Percentiles rank a stretch among this genome's conserved stretches.
Conservation (phyloP, 1,140 invertebrate species). For the Drosophila subpulchrella region DNA sequence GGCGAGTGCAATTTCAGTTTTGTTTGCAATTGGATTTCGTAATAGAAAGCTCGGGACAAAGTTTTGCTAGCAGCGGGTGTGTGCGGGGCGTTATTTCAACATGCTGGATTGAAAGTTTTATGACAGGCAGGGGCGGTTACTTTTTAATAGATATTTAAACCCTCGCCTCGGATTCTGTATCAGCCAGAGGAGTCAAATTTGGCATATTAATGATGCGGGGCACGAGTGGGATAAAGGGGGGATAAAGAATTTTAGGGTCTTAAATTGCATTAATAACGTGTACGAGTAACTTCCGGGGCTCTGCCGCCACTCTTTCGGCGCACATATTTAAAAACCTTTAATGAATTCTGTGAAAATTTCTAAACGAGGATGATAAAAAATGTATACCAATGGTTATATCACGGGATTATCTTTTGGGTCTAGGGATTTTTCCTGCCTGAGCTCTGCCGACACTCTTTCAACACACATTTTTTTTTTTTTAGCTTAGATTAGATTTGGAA, state of each 20-base stretch:
- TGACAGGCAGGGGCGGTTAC: constrained; percentile 37
- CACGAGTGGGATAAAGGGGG: neutral
- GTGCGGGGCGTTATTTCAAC: constrained; percentile 36
- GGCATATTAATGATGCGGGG: constrained; percentile 34
- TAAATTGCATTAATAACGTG: neutral
- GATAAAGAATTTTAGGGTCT: constrained; percentile 1
- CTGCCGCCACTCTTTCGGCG: too few species aligned
- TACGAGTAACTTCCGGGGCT: neutral
- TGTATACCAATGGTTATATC: too few species aligned
- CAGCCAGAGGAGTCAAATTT: constrained; percentile 13
- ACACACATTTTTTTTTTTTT: too few species aligned
- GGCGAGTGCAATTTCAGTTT: constrained; percentile 67
- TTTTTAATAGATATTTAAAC: constrained; percentile 59
- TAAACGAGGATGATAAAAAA: too few species aligned
- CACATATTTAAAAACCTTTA: neutral
- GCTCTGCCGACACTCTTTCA: too few species aligned
- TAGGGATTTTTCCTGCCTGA: too few species aligned
- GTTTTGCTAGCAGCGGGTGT: constrained; percentile 46
- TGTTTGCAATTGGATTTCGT: constrained; percentile 70
- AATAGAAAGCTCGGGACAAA: constrained; percentile 49
- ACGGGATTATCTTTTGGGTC: too few species aligned
- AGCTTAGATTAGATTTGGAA: too few species aligned
- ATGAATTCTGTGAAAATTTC: too few species aligned
- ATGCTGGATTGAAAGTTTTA: constrained; percentile 33
- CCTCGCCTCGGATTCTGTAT: constrained; percentile 2